A percentile compares a stretch with the other conserved stretches of the same genome.
These are phyloP conservation scores for Polyodon spathula DNA, from an alignment of 2,113 vertebrate genomes.

Conservation along the genomic window DNA sequence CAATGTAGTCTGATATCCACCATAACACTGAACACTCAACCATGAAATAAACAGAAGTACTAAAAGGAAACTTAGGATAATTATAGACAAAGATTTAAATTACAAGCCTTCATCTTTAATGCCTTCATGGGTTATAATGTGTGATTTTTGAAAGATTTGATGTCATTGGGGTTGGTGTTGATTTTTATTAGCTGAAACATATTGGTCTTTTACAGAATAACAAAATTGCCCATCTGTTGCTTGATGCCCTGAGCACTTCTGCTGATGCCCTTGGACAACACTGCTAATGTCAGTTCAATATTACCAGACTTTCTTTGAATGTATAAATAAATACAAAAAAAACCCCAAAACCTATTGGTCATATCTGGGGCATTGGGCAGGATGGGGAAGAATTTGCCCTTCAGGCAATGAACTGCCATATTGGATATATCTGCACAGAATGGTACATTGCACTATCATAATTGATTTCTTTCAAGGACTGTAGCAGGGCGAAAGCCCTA, in stretches of 20 bases:
- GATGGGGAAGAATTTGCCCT: constrained; percentile 14
- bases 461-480: background rate
- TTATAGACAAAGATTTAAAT: too few relatives aligned
- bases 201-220: too few relatives aligned
- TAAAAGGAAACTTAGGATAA: too few relatives aligned
- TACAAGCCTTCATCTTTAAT: too few relatives aligned
- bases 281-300: constrained; percentile 22
- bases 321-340: constrained; percentile 10
- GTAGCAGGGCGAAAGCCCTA: too few relatives aligned
- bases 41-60: too few relatives aligned
- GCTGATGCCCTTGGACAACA: constrained; percentile 16
- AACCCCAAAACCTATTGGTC: constrained; percentile 1
- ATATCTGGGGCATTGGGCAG: constrained; percentile 1
- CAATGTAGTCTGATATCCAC: too few relatives aligned
- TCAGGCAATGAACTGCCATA: constrained; percentile 3
- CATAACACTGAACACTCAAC: too few relatives aligned
- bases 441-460: background rate
- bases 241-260: constrained; percentile 9
- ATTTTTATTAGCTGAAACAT: too few relatives aligned
- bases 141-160: too few relatives aligned
- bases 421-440: background rate
- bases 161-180: too few relatives aligned
- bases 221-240: constrained; percentile 9
- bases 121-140: too few relatives aligned
- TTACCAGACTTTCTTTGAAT: constrained; percentile 15